Conservation (phyloP, 2,888 invertebrate genomes). For the Amiota mariae region DNA sequence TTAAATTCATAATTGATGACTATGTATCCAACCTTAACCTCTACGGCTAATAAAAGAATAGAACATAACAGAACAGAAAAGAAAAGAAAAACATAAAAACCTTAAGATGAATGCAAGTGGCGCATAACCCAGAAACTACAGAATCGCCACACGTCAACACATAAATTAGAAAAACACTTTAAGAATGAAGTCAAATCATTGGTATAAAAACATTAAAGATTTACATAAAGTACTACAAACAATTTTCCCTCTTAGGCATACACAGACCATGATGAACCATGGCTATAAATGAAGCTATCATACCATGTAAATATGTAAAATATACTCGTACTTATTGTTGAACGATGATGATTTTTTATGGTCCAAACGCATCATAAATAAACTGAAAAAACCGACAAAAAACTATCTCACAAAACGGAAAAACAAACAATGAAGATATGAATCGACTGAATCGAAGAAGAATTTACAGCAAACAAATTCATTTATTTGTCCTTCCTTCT, state of each 20-base stretch:
- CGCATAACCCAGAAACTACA: constrained; percentile 42
- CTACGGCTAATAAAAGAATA: neutral
- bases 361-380: constrained; percentile 58
- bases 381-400: constrained; percentile 36
- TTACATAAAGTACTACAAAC: constrained; percentile 43
- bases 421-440: constrained; percentile 38
- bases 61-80: neutral
- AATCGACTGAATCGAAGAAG: constrained; percentile 41
- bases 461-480: constrained; percentile 54
- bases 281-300: neutral
- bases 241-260: constrained; percentile 50
- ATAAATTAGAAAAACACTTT: constrained; percentile 63
- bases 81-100: constrained; percentile 26
- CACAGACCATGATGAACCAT: no score
- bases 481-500: constrained; percentile 70
- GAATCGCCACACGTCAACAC: constrained; percentile 47
- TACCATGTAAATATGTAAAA: constrained; percentile 22
- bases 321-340: constrained; percentile 29
- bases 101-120: constrained; percentile 8
- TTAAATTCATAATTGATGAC: no score
- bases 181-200: constrained; percentile 43
- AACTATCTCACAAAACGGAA: constrained; percentile 23
- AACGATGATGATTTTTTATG: constrained; percentile 30
- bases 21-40: constrained; percentile 53
- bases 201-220: constrained; percentile 34